These are phyloP conservation scores for Fregetta grallaria DNA, from an alignment of 2,113 vertebrate genomes.

Conservation along the genomic window DNA sequence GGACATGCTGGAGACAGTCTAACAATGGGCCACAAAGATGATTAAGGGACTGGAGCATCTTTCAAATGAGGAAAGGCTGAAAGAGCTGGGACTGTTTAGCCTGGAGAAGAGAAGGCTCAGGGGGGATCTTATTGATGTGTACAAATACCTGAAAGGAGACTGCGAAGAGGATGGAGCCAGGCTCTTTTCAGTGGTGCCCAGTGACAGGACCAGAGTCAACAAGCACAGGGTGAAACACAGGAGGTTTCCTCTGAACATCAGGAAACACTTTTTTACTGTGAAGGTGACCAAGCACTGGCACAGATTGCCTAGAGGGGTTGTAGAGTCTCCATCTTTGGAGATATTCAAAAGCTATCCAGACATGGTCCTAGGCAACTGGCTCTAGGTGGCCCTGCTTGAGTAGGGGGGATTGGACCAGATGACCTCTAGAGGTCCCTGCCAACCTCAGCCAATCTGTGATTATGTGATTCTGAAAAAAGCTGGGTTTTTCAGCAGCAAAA, in stretches of 20 bases:
- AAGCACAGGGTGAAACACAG: not conserved
- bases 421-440: not conserved
- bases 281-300: not conserved
- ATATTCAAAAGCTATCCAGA: not conserved
- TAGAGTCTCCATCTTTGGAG: not conserved
- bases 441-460: not conserved
- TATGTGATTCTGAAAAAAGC: not conserved
- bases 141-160: not conserved
- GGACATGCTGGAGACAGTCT: not conserved
- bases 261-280: not conserved
- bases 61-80: not conserved
- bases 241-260: not conserved
- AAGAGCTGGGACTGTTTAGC: not conserved
- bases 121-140: not conserved
- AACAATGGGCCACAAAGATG: not conserved
- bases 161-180: not conserved
- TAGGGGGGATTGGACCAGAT: not conserved
- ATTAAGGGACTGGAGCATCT: not conserved
- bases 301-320: not conserved
- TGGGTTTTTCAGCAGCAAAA: not conserved
- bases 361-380: not conserved
- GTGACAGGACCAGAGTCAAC: not conserved
- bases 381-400: not conserved
- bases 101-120: not conserved
- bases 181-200: not conserved